Evolutionary conservation across 1,140 invertebrate genomes (phyloP), one percentile per base, ranked within the genome.

Genomic region (Trachymyrmex cornetzi): DNA sequence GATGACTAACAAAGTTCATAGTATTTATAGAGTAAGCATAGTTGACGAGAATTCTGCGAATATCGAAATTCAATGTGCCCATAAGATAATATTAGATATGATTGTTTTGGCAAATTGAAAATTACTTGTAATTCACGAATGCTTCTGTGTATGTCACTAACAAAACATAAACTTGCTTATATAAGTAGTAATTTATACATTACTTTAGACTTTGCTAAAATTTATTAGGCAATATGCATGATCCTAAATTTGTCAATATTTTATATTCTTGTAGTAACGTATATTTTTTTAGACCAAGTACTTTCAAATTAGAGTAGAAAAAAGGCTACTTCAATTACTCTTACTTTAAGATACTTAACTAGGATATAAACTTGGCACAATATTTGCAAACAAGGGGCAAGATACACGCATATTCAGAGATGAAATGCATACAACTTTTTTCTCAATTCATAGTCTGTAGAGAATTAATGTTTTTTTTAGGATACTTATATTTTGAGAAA

Each of bases 1-100:
- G 38, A 84, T 82, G 69, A 84, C 55, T n/a, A 84, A 84, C n/a
- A 84, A 84, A 75, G 2, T 84, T 84, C 55, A 34, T 44, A 50
- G 4, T 81, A 59, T 77, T 79, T 64, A 67, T 6, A 75, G 24
- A 79, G 6, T 50, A 61, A 7, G 16, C 16, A 55, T 16, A 77
- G 16, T 34, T 79, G 50, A 19, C 57, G n/a, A 67, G 5, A 74
- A 74, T 74, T 22, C 11, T 59, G 11, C 12, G 3, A 57, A 14
- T 24, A 1, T 81, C 1, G 16, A 71, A 71, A 57, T 81, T 24
- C 6, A 57, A 55, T 4, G 34, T 71, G 2, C n/a, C 19, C 22
- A 34, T 11, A 12, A 71, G 24, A 5, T 12, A 69, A 69, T 71
- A 81, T 69, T 34, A 44, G 5, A 64, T 79, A 27, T 3, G 1